Evolutionary conservation across 2,113 vertebrate species (phyloP).

Genomic region (Vulpes ferrilata): DNA sequence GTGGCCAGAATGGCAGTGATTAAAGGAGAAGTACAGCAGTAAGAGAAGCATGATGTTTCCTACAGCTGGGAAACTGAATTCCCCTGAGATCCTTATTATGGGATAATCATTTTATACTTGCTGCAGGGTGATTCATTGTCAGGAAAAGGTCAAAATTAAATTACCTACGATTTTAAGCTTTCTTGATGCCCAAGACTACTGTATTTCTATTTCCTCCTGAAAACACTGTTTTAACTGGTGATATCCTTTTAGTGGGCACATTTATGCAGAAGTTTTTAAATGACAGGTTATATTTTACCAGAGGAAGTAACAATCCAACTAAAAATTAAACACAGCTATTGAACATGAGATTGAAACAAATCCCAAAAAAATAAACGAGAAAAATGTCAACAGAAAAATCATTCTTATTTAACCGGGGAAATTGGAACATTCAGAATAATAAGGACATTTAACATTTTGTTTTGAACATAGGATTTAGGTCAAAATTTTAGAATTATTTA

Average conservation of each 20-base stretch:
- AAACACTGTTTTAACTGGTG: background rate
- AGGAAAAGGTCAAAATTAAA: conserved; percentile 47
- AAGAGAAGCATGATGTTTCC: background rate
- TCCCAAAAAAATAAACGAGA: background rate
- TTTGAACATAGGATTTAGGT: background rate
- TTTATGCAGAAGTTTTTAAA: background rate
- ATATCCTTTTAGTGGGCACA: background rate
- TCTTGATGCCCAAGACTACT: background rate
- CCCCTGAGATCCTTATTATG: background rate
- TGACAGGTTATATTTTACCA: background rate
- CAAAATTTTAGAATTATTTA: background rate
- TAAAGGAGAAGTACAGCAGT: background rate
- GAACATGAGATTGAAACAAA: background rate
- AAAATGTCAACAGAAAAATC: background rate
- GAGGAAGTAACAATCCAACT: background rate
- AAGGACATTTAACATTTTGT: conserved; percentile 12
- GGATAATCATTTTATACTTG: background rate
- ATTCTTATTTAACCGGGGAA: background rate
- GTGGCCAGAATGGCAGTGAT: background rate
- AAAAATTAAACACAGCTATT: background rate
- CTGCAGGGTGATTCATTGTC: background rate
- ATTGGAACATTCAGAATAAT: background rate
- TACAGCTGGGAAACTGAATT: background rate
- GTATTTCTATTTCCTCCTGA: background rate
- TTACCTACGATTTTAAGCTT: background rate